phyloP scores from a whole-genome alignment of 2,113 vertebrate genomes.

The Ceyx cyanopectus region DNA sequence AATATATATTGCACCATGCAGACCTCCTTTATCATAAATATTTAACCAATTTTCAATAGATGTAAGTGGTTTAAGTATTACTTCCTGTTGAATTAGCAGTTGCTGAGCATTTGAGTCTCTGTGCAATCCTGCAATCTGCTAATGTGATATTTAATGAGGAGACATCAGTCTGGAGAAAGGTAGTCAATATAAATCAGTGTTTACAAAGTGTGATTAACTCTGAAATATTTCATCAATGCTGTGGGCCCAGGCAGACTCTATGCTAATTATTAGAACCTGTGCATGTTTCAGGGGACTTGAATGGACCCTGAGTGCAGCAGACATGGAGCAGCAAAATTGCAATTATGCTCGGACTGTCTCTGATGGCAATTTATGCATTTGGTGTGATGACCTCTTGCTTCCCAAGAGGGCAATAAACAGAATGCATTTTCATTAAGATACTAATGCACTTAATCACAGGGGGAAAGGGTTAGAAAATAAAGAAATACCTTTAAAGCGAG shows the following conservation, averaged over 20 bases:
- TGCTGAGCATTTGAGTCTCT: conserved; percentile 80
- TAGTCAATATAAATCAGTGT: conserved; percentile 99
- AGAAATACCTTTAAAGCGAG: conserved; percentile 72
- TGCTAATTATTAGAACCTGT: conserved; percentile 87
- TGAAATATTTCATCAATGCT: conserved; percentile 93
- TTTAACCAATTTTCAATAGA: conserved; percentile 68
- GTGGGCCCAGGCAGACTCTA: conserved; percentile 83
- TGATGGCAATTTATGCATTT: conserved; percentile 86
- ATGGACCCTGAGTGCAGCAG: conserved; percentile 73
- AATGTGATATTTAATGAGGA: conserved; percentile 99
- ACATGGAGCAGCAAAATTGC: conserved; percentile 81
- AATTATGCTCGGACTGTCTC: conserved; percentile 82
- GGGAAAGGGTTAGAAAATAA: conserved; percentile 80
- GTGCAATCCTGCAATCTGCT: conserved; percentile 84
- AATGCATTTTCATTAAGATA: conserved; percentile 89
- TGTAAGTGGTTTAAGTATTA: conserved; percentile 74
- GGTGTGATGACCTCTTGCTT: conserved; percentile 81
- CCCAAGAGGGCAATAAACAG: conserved; percentile 84
- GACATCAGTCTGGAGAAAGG: conserved; percentile 94
- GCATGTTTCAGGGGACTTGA: conserved; percentile 78
- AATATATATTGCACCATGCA: background rate
- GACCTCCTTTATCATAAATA: conserved; percentile 44
- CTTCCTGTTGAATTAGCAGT: conserved; percentile 85
- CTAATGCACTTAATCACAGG: conserved; percentile 87
- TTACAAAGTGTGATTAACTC: conserved; percentile 97